Evolutionary conservation across 2,113 vertebrate genomes (phyloP), one percentile per base, ranked within the genome.

Genomic region (Platichthys flesus): DNA sequence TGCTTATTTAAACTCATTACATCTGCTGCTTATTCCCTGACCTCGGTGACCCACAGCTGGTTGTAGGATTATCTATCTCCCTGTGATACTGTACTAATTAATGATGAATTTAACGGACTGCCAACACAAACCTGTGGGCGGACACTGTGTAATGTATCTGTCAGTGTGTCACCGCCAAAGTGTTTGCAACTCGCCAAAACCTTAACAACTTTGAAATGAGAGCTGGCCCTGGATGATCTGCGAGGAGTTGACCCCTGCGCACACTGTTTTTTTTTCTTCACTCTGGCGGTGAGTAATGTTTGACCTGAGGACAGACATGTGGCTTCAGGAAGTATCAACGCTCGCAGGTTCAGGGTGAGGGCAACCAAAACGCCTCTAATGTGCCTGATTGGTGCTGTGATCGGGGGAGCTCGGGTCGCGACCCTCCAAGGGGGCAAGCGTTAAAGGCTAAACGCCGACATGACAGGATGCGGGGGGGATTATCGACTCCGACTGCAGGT

Each of bases 321-420:
- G 77, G 62, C 82, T 71, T 60, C 79, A 87, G 79, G 85, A 91
- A 89, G 81, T 85, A 61, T 85, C 68, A 26, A 56, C 58, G 55
- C 74, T 79, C 73, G 2, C 60, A 66, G 78, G 88, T 79, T 68
- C 86, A 80, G 47, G 24, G 9, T 24, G 47, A 81, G 87, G 85
- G 79, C 74, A 72, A 71, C 26, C 45, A 63, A 75, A 75, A 74
- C 73, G 37, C 20, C 20, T 82, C 55, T 79, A 37, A 76, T 85
- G 76, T 71, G 56, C 74, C 61, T 66, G 69, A 82, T 69, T 57
- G 42, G 45, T 67, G 49, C 47, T 71, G 63, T 77, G 76, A 74
- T 28, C 71, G 67, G 62, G 31, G 40, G 57, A 74, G 54, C 64
- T 51, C 16, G 18, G 77, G 76, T 82, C 79, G 35, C 9, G 61